Percentiles rank a stretch among this genome's conserved stretches.
Conservation (phyloP, 64 coral and sea anemone genomes). For the Porites australiensis region DNA sequence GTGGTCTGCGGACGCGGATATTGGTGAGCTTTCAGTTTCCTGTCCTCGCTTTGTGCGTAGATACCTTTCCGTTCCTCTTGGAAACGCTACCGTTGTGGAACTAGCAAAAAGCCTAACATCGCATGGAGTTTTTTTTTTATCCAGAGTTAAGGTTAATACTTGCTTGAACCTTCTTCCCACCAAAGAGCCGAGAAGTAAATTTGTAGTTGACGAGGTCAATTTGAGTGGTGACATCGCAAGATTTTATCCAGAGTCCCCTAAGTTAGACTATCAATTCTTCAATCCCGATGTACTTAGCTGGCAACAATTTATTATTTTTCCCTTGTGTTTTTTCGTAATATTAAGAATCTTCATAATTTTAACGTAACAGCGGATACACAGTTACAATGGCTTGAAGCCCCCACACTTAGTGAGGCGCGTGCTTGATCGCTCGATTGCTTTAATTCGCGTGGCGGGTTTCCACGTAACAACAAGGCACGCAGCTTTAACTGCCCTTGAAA, state of each 20-base stretch:
- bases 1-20: constrained; percentile 31
- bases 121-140: neutral
- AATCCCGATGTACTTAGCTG: no score
- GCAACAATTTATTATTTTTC: no score
- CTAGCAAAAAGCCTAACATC: neutral
- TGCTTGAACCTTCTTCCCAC: neutral
- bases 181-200: no score
- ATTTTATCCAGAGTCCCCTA: no score
- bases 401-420: constrained; percentile 13
- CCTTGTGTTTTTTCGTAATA: neutral
- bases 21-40: constrained; percentile 40
- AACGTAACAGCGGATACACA: neutral
- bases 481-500: neutral
- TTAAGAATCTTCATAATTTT: neutral
- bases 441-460: constrained; percentile 36
- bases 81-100: neutral
- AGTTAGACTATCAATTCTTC: no score
- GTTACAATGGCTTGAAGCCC: constrained; percentile 24
- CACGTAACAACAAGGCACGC: neutral
- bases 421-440: neutral
- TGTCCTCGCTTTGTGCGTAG: constrained; percentile 14
- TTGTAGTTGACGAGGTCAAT: no score
- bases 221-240: no score
- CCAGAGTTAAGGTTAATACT: neutral
- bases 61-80: constrained; percentile 20